Evolutionary conservation across 2,888 invertebrate genomes (phyloP), one percentile per base, ranked within the genome.

Genomic region (Eilema sororculum): DNA sequence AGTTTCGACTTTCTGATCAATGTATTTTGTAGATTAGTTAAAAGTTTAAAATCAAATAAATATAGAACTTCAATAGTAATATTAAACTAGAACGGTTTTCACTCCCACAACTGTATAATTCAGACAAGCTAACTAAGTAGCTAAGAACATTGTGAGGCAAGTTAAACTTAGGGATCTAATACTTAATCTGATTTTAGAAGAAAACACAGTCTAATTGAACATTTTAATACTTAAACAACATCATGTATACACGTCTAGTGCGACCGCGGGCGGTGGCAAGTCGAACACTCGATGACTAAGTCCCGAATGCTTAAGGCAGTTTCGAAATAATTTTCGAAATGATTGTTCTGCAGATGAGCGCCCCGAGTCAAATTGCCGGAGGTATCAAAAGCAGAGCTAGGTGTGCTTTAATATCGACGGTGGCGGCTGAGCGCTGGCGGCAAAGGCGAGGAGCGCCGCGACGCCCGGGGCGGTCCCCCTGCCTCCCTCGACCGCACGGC

Each of bases 301-400:
- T 72, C 74, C 79, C 79, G 73, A 71, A 71, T 61, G 88, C 92
- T 86, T 66, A 76, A 80, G 90, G 90, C 90, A 80, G 78, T 89
- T 89, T 90, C 90, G 86, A 89, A 92, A 93, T 93, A 90, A 93
- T 93, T 92, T 92, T 90, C 90, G 86, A 90, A 93, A 93, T 91
- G 89, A 92, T 92, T 93, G 93, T 93, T 92, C 92, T 90, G 91
- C 87, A 90, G 91, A 93, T 90, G 92, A 92, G 85, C 80, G 89
- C 92, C 89, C 81, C 82, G 79, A 82, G 92, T 79, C 58, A 80
- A 83, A 78, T 82, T 69, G 89, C 92, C 87, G 73, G 84, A 80
- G 91, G 90, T 79, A 85, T 81, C 84, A 83, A 85, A 86, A 85
- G 87, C 87, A 83, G 84, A 82, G 86, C 87, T 90, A 90, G 87